Conservation (phyloP, 2,888 invertebrate genomes). For the Priapulus caudatus region DNA sequence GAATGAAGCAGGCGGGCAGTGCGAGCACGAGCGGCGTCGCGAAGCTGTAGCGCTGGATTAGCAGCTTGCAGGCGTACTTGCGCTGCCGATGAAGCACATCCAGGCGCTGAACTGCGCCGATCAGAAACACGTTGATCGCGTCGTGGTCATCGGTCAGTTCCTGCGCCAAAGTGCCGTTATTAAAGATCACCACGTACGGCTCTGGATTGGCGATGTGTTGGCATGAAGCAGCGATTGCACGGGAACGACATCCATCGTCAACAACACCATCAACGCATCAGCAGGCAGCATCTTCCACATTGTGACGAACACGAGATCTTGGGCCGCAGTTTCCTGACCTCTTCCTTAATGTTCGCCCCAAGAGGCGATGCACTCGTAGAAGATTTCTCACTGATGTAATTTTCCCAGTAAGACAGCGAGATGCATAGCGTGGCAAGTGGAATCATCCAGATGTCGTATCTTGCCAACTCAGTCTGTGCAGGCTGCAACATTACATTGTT, state of each 20-base stretch:
- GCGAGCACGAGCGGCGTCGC: constrained; percentile 89
- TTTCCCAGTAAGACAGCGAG: constrained; percentile 97
- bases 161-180: neutral
- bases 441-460: constrained; percentile 71
- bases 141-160: no score
- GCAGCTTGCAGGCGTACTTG: constrained; percentile 78
- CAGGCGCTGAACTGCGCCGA: constrained; percentile 15
- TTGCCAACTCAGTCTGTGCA: no score
- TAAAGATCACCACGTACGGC: neutral
- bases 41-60: constrained; percentile 93
- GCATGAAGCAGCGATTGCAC: constrained; percentile 18
- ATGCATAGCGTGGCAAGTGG: constrained; percentile 70
- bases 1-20: constrained; percentile 73
- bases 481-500: no score
- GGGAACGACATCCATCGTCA: constrained; percentile 5
- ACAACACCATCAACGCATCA: constrained; percentile 21
- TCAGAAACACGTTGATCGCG: neutral
- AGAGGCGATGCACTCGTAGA: constrained; percentile 54
- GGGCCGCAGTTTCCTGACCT: constrained; percentile 66
- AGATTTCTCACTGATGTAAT: constrained; percentile 77
- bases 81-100: constrained; percentile 31
- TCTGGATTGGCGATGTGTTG: neutral
- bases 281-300: constrained; percentile 69
- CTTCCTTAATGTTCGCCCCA: constrained; percentile 53
- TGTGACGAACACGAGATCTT: constrained; percentile 76